These are phyloP conservation scores for Excalfactoria chinensis DNA, from an alignment of 2,113 vertebrate species.

Conservation along the genomic window DNA sequence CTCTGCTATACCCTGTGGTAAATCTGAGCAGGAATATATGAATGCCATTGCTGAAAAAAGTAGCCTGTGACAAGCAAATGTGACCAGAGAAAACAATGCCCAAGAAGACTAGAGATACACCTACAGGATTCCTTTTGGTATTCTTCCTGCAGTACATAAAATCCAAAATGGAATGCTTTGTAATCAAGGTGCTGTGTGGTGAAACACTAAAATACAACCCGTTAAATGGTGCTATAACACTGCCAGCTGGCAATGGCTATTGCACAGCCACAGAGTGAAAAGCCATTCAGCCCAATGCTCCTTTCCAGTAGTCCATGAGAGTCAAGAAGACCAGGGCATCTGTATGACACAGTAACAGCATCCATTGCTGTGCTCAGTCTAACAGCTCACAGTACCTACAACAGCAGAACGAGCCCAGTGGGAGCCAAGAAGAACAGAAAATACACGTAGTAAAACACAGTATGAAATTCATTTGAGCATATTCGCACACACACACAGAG, in stretches of 20 bases:
- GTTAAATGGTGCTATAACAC: background rate
- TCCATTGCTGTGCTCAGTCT: too few relatives aligned
- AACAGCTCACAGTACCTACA: too few relatives aligned
- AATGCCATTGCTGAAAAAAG: background rate
- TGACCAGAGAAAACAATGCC: background rate
- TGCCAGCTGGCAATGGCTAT: background rate
- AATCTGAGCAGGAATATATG: background rate
- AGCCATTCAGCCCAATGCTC: background rate
- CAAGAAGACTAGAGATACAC: background rate
- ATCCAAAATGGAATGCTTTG: background rate
- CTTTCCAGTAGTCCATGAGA: background rate
- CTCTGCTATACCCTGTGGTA: background rate
- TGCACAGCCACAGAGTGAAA: background rate
- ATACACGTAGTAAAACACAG: background rate
- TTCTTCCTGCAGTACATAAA: background rate
- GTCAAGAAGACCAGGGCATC: background rate
- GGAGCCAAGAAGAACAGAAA: background rate
- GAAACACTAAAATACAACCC: background rate
- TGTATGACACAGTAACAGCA: background rate
- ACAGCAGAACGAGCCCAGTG: too few relatives aligned
- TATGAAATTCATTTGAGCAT: background rate
- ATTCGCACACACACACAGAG: background rate
- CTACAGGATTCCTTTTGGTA: background rate
- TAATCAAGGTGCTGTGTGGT: background rate
- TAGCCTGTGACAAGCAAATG: slow-evolving; percentile 10